phyloP scores from a whole-genome alignment of 1,140 invertebrate species.

The Drosophila mayri region DNA sequence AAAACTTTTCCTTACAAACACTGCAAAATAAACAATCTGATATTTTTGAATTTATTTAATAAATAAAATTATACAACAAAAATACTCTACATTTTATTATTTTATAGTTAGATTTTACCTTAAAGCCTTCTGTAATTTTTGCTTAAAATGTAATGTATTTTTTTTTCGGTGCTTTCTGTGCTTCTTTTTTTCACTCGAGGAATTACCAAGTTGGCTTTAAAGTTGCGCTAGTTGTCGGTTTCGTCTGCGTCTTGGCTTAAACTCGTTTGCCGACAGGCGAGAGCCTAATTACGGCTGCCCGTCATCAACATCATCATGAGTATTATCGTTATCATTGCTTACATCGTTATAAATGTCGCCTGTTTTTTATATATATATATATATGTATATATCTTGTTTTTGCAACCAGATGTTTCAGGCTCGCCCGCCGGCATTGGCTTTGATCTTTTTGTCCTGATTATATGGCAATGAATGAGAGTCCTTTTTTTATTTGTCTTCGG shows the following conservation, averaged over 20 bases:
- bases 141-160: neutral
- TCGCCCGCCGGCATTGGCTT: conserved; percentile 64
- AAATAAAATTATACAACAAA: neutral
- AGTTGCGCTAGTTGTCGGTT: conserved; percentile 50
- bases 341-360: conserved; percentile 42
- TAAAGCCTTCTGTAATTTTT: too few species aligned
- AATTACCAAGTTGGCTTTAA: conserved; percentile 37
- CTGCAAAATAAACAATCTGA: neutral
- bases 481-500: conserved; percentile 57
- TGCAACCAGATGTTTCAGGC: conserved; percentile 33
- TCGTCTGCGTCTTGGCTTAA: conserved; percentile 48
- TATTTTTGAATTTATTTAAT: neutral
- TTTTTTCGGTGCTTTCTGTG: neutral
- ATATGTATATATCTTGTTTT: neutral
- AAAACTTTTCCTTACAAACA: conserved; percentile 34
- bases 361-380: conserved; percentile 4
- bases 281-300: conserved; percentile 63
- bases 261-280: conserved; percentile 59
- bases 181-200: neutral
- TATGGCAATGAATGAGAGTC: conserved; percentile 46
- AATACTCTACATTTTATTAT: neutral
- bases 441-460: conserved; percentile 63
- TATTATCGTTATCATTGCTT: conserved; percentile 38
- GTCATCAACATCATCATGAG: conserved; percentile 37
- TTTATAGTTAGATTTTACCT: neutral